A percentile compares a stretch with the other conserved stretches of the same genome.
Evolutionary conservation across 1,140 invertebrate species (phyloP).

Genomic region (Apolygus lucorum): DNA sequence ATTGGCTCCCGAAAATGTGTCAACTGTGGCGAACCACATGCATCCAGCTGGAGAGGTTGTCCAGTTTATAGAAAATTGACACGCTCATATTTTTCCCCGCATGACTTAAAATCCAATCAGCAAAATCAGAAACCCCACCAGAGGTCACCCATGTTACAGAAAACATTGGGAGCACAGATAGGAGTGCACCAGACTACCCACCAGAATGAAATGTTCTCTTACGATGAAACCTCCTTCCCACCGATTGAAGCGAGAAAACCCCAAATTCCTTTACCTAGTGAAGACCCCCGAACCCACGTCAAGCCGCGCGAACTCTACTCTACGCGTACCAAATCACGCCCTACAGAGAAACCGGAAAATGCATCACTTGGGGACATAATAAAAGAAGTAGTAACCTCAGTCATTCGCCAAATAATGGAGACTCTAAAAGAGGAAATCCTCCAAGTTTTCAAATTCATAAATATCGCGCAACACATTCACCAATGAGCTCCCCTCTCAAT

Average conservation of each 20-base stretch:
- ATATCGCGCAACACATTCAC: not conserved
- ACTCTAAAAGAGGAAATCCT: not conserved
- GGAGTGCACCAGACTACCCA: not conserved
- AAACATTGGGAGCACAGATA: no score
- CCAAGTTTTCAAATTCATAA: not conserved
- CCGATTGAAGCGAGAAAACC: not conserved
- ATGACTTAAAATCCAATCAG: not conserved
- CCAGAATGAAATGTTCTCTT: not conserved
- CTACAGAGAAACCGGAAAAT: no score
- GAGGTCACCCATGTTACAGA: no score
- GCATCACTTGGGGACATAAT: no score
- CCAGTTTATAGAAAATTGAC: not conserved
- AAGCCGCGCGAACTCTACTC: not conserved
- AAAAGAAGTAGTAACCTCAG: not conserved
- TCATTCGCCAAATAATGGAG: not conserved
- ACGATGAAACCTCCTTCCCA: no score
- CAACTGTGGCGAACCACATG: not conserved
- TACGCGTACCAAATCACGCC: not conserved
- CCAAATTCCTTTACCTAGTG: not conserved
- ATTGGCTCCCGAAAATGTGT: not conserved
- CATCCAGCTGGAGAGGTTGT: not conserved
- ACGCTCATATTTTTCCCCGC: no score
- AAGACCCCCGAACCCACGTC: not conserved
- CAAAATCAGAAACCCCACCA: not conserved
- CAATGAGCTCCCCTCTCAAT: not conserved